Percentiles rank a stretch among this genome's conserved stretches.
These are phyloP conservation scores for Chromoteleia sp. DNA, from an alignment of 2,888 invertebrate genomes.

Conservation along the genomic window DNA sequence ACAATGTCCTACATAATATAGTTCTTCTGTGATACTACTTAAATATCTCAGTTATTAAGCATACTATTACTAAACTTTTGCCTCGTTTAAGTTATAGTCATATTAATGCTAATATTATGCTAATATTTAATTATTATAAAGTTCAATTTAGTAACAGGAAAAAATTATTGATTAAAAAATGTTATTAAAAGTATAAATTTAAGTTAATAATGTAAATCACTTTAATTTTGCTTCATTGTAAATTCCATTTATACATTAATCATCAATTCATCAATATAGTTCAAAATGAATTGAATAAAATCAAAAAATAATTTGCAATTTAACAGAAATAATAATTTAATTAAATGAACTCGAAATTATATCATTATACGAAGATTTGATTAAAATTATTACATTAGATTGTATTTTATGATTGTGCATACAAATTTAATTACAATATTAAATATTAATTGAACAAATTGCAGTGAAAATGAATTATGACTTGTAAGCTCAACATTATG, in stretches of 20 bases:
- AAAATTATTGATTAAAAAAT: too few species aligned
- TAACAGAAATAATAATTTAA: neutral
- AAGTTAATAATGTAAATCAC: too few species aligned
- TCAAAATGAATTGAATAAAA: neutral
- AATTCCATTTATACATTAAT: neutral
- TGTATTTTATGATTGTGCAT: neutral
- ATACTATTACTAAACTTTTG: neutral
- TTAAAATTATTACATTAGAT: too few species aligned
- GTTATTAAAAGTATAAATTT: too few species aligned
- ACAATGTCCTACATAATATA: neutral
- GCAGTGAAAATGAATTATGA: slow-evolving; percentile 4
- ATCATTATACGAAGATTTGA: too few species aligned
- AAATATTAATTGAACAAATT: slow-evolving; percentile 9
- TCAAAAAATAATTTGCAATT: neutral
- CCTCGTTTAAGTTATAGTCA: too few species aligned
- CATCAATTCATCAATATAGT: neutral
- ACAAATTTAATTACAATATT: neutral
- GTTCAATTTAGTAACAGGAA: neutral
- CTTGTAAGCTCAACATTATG: neutral
- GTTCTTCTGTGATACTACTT: neutral
- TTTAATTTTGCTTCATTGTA: neutral
- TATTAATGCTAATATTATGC: too few species aligned
- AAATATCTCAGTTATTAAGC: neutral
- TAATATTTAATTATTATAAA: neutral
- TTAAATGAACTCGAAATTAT: neutral